Evolutionary conservation across 2,888 invertebrate genomes (phyloP).

Genomic region (Andricus quercusramuli): DNA sequence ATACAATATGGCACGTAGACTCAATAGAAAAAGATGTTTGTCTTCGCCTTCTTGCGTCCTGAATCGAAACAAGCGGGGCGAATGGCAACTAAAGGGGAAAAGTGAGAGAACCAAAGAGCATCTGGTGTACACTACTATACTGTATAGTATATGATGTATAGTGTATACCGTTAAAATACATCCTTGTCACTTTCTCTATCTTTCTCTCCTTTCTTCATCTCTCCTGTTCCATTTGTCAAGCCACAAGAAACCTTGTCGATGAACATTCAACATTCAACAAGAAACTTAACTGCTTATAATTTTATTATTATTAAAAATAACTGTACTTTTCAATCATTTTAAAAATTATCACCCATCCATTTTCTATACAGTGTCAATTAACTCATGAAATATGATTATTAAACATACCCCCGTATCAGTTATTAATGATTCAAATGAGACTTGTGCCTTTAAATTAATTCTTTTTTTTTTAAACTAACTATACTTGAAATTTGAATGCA

Average conservation of each 20-base stretch:
- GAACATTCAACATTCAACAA: background rate
- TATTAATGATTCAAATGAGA: background rate
- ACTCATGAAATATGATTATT: background rate
- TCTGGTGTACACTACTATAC: conserved; percentile 3
- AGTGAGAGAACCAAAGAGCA: conserved; percentile 26
- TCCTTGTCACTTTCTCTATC: background rate
- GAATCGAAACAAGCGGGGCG: conserved; percentile 46
- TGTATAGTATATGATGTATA: too few species aligned
- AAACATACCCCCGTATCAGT: background rate
- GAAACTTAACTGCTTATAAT: background rate
- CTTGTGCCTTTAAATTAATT: background rate
- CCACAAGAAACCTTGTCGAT: background rate
- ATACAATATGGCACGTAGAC: conserved; percentile 46
- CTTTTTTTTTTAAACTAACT: background rate
- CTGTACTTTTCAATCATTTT: background rate
- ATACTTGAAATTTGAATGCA: background rate
- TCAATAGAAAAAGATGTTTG: conserved; percentile 50
- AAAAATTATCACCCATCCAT: background rate
- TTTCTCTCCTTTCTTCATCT: conserved; percentile 3
- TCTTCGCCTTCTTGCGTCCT: conserved; percentile 47
- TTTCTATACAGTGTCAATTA: background rate
- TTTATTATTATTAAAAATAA: conserved; percentile 6
- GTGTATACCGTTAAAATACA: conserved; percentile 36
- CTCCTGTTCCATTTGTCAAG: background rate
- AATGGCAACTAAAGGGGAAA: conserved; percentile 5